These are phyloP conservation scores for Picathartes gymnocephalus DNA, from an alignment of 2,113 vertebrate species.

Conservation along the genomic window DNA sequence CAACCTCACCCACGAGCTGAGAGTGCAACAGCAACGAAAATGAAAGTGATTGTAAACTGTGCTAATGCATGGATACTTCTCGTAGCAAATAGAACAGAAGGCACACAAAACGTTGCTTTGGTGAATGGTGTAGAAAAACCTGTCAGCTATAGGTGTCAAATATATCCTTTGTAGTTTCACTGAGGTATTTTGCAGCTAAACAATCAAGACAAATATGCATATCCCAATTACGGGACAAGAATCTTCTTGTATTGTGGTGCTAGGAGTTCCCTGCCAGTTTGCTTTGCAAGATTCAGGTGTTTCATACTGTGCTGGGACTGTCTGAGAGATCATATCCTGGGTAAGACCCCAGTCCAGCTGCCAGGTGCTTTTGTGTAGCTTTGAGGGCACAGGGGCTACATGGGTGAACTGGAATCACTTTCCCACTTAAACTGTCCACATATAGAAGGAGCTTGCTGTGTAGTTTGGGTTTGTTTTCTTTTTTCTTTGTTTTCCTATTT, in stretches of 20 bases:
- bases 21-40: not conserved
- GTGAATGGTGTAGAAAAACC: not conserved
- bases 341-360: not conserved
- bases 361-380: not conserved
- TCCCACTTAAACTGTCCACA: not conserved
- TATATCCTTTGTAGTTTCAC: not conserved
- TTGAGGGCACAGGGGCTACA: not conserved
- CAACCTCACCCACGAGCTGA: not conserved
- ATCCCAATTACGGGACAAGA: not conserved
- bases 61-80: not conserved
- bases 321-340: not conserved
- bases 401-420: not conserved
- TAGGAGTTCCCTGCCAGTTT: not conserved
- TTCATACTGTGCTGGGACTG: not conserved
- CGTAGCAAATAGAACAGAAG: not conserved
- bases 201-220: slow-evolving; percentile 17
- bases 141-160: slow-evolving; percentile 21
- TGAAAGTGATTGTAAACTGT: not conserved
- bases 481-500: not conserved
- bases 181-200: not conserved
- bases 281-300: not conserved
- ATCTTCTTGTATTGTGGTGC: not conserved
- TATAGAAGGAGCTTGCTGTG: not conserved
- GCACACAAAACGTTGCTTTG: not conserved
- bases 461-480: not conserved